These are phyloP conservation scores for Nylanderia fulva DNA, from an alignment of 1,140 invertebrate species.

Conservation along the genomic window DNA sequence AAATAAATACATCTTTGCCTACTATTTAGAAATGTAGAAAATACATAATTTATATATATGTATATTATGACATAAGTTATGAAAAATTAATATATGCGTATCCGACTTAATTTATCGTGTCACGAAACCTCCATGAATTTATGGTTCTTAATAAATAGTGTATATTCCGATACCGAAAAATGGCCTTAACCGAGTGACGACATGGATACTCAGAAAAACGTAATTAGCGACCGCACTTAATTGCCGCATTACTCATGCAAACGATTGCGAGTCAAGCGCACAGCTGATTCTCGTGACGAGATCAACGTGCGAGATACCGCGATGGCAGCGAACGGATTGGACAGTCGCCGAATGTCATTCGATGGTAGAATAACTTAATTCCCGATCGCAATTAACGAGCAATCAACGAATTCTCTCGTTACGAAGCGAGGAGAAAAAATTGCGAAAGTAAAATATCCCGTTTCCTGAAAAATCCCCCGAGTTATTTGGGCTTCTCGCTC, in stretches of 20 bases:
- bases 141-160: background rate
- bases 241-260: constrained; percentile 64
- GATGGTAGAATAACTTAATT: constrained; percentile 7
- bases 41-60: too few relatives aligned
- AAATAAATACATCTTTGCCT: background rate
- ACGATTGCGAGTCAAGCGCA: constrained; percentile 39
- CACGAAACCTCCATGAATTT: background rate
- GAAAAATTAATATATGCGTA: background rate
- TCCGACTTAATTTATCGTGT: background rate
- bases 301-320: constrained; percentile 72
- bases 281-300: constrained; percentile 69
- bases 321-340: constrained; percentile 58
- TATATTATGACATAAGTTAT: background rate
- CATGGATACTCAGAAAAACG: constrained; percentile 23
- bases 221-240: constrained; percentile 64
- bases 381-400: background rate
- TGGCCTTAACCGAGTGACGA: background rate
- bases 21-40: background rate
- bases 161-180: background rate
- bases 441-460: background rate
- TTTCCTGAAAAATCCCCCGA: constrained; percentile 3
- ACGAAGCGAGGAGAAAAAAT: background rate
- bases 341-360: constrained; percentile 62
- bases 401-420: background rate
- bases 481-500: background rate